Base-by-base conservation (phyloP, 2,113 vertebrate species). In the Syngnathus floridae region DNA sequence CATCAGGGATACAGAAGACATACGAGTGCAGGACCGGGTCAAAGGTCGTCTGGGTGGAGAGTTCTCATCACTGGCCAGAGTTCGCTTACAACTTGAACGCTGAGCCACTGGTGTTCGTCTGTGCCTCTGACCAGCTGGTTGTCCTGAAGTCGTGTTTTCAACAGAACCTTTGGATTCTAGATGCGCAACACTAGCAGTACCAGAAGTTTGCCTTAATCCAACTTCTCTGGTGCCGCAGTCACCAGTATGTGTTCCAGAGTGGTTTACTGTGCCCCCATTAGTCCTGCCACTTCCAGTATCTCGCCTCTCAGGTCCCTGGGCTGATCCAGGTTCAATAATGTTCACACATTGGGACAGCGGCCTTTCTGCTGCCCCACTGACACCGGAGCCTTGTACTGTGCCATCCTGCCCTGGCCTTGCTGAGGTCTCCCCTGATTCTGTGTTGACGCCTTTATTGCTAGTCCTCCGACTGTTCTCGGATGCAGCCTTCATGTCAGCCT, bases 401-500 rank as follows among this genome's bases (percentile, higher is more conserved):
- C 58, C 19, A 67, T 94, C 66, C 0, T 31, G 38, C 8, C 54
- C 58, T 0, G 63, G 37, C 17, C 73, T 64, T 1, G 26, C 2
- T 12, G 48, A 1, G 4, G 38, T 46, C 6, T 65, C 72, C 9
- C 14, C 73, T 16, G 66, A 10, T 16, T 74, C 81, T 5, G 57
- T 35, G 9, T 35, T 10, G 2, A 67, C 0, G 26, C 72, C 74
- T 65, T 79, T 83, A 26, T 38, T n/a, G 41, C n/a, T 67, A n/a
- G 38, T 87, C 84, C 69, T 78, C 37, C 73, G 74, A 52, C 46
- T 73, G 69, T 16, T 89, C 74, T 99, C 97, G 37, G 87, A 92
- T 65, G 96, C 94, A 37, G 95, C 95, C 84, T 98, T 99, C 93
- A 98, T 98, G 84, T 99, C 97, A 5, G 96, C 96, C 82, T 99